Conservation (phyloP, 2,113 vertebrate genomes). For the Xyliphius kryptos region DNA sequence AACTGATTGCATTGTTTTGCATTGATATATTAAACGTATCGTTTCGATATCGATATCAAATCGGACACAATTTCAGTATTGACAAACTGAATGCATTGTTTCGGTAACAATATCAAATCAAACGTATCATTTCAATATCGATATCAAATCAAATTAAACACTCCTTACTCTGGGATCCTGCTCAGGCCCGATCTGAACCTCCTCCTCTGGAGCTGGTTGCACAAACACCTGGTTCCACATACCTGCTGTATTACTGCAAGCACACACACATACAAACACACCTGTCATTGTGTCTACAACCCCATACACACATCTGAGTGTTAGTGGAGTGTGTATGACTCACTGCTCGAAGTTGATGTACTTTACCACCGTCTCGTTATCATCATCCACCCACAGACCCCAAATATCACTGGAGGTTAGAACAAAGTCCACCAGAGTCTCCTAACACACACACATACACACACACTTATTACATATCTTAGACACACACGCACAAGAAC, state of each 20-base stretch:
- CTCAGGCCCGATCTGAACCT: slow-evolving; percentile 74
- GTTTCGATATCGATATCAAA: no score
- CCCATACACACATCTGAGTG: no score
- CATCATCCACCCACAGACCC: slow-evolving; percentile 86
- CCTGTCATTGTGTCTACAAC: no score
- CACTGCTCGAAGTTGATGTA: slow-evolving; percentile 95
- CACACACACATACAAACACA: slow-evolving; percentile 18
- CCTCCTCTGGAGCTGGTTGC: slow-evolving; percentile 81
- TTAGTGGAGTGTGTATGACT: slow-evolving; percentile 37
- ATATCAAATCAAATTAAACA: no score
- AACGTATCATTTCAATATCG: no score
- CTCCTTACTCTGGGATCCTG: slow-evolving; percentile 87
- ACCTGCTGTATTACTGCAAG: slow-evolving; percentile 73
- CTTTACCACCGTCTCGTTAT: slow-evolving; percentile 78
- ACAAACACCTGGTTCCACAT: slow-evolving; percentile 95
- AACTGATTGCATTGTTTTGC: no score
- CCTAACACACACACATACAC: slow-evolving; percentile 63
- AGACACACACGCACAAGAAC: no score
- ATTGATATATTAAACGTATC: no score
- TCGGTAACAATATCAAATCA: no score
- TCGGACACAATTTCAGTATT: no score
- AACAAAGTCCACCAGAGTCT: slow-evolving; percentile 83
- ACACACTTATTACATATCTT: no score
- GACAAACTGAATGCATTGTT: no score
- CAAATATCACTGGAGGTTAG: slow-evolving; percentile 85